A percentile compares a stretch with the other conserved stretches of the same genome.
phyloP scores from a whole-genome alignment of 2,888 invertebrate species.

The Cheiracanthium punctorium region DNA sequence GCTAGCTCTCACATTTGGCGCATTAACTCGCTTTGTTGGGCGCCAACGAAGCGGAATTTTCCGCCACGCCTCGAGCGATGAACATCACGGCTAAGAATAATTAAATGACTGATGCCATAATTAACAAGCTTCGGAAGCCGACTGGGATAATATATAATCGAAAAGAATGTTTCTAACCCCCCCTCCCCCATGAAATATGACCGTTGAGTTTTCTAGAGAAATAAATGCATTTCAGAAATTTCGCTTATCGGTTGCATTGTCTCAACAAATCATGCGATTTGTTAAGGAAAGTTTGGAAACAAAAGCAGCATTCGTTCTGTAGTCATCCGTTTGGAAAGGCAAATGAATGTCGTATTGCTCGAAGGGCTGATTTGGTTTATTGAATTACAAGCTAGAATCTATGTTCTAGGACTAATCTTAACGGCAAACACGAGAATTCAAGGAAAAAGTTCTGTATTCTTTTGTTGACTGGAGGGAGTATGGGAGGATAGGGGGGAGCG shows the following conservation, averaged over 20 bases:
- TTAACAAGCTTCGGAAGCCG: conserved; percentile 45
- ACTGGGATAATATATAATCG: conserved; percentile 45
- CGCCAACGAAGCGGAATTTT: conserved; percentile 25
- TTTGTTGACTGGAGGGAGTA: neutral
- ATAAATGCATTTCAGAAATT: neutral
- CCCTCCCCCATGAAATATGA: neutral
- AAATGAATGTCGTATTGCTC: conserved; percentile 1
- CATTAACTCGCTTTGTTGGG: conserved; percentile 16
- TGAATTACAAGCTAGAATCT: neutral
- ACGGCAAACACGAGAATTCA: neutral
- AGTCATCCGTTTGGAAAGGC: neutral
- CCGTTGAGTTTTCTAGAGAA: neutral
- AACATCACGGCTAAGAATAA: conserved; percentile 39
- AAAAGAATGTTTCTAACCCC: conserved; percentile 12
- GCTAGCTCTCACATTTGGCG: conserved; percentile 10
- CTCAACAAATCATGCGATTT: conserved; percentile 7
- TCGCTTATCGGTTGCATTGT: neutral
- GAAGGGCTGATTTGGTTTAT: neutral
- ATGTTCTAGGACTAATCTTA: neutral
- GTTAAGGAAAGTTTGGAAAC: neutral
- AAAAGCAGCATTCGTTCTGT: neutral
- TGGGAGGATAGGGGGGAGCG: neutral
- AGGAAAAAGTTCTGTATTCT: neutral
- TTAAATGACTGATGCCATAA: conserved; percentile 61
- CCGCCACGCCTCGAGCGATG: conserved; percentile 1